Percentiles rank a stretch among this genome's conserved stretches.
phyloP scores from a whole-genome alignment of 1,140 invertebrate genomes.

The Nixonia krombeini region DNA sequence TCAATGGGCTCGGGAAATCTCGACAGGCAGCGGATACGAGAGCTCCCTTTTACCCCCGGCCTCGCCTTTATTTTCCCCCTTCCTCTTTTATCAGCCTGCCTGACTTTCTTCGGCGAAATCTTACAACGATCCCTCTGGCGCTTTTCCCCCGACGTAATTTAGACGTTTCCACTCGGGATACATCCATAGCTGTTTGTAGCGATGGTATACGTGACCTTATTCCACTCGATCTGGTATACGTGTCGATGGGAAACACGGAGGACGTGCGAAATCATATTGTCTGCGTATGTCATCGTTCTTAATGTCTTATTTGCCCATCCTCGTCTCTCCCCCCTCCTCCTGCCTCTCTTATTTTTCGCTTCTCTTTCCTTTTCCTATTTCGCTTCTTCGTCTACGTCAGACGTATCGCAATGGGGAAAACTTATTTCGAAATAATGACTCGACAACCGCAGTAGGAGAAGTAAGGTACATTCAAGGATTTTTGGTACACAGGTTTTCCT shows the following conservation, averaged over 20 bases:
- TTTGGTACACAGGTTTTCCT: no score
- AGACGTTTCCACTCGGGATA: slow-evolving; percentile 45
- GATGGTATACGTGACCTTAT: slow-evolving; percentile 52
- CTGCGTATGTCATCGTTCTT: slow-evolving; percentile 36
- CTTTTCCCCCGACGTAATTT: slow-evolving; percentile 38
- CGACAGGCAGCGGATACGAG: slow-evolving; percentile 21
- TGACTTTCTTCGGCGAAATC: slow-evolving; percentile 22
- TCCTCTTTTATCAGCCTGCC: not conserved
- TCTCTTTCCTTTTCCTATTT: no score
- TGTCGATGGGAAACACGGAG: slow-evolving; percentile 46
- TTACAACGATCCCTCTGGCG: slow-evolving; percentile 23
- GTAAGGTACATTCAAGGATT: no score
- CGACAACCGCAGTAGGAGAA: no score
- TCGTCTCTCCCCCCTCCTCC: no score
- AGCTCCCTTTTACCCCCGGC: slow-evolving; percentile 8
- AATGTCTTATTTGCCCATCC: slow-evolving; percentile 32
- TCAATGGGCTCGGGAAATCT: slow-evolving; percentile 21
- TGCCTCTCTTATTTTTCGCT: no score
- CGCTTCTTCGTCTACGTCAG: no score
- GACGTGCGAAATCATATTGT: slow-evolving; percentile 48
- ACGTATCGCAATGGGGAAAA: no score
- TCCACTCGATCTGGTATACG: slow-evolving; percentile 41
- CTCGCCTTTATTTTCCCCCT: slow-evolving; percentile 4
- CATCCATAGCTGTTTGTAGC: slow-evolving; percentile 45
- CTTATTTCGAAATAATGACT: no score